Evolutionary conservation across 1,140 invertebrate species (phyloP).

Genomic region (Laupala kohalensis): DNA sequence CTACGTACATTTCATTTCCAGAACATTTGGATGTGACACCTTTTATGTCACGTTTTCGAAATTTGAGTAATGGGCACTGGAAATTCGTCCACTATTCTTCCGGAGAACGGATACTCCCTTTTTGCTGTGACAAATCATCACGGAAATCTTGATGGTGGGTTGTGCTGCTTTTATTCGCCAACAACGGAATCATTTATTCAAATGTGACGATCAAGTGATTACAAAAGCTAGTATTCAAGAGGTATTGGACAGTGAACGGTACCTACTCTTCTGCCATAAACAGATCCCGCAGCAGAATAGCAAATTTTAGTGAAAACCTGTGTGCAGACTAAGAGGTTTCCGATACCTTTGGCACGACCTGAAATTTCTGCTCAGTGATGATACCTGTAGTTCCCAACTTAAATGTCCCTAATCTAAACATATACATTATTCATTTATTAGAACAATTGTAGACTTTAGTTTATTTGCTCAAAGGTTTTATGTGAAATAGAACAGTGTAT

Average conservation of each 20-base stretch:
- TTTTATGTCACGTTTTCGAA: constrained; percentile 62
- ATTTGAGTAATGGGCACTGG: constrained; percentile 15
- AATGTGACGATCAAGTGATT: constrained; percentile 92
- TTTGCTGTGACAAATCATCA: constrained; percentile 95
- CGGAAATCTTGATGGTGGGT: constrained; percentile 78
- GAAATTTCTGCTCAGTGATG: too few relatives aligned
- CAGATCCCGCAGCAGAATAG: constrained; percentile 68
- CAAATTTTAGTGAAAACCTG: too few relatives aligned
- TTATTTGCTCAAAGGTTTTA: too few relatives aligned
- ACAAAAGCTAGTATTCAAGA: constrained; percentile 73
- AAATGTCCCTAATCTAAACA: too few relatives aligned
- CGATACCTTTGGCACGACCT: too few relatives aligned
- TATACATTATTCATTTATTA: too few relatives aligned
- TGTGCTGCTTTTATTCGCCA: constrained; percentile 91
- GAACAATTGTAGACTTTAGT: too few relatives aligned
- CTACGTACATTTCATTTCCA: constrained; percentile 89
- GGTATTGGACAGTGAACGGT: constrained; percentile 91
- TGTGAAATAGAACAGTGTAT: too few relatives aligned
- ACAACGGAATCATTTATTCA: constrained; percentile 85
- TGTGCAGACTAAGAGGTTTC: too few relatives aligned
- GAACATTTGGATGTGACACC: constrained; percentile 93
- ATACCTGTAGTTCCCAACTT: too few relatives aligned
- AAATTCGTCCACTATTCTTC: constrained; percentile 8
- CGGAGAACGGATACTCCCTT: constrained; percentile 52
- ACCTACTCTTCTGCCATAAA: constrained; percentile 87